Evolutionary conservation across 2,113 vertebrate species (phyloP).

Genomic region (Sphaerodactylus townsendi): DNA sequence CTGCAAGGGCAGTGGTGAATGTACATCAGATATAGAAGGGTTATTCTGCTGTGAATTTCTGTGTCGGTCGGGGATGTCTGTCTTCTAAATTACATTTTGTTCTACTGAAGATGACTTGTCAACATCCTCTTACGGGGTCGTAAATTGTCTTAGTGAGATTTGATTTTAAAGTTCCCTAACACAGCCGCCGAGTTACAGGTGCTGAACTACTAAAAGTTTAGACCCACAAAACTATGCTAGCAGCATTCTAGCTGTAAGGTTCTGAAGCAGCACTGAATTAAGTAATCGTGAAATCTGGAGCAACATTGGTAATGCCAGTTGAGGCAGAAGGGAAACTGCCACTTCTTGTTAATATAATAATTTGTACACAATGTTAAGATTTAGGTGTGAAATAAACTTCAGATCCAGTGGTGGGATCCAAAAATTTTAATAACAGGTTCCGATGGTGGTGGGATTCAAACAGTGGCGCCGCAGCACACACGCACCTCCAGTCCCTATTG

Average conservation of each 20-base stretch:
- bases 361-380: not conserved
- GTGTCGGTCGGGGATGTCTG: not conserved
- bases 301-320: not conserved
- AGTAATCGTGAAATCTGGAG: not conserved
- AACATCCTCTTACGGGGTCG: slow-evolving; percentile 5
- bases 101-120: slow-evolving; percentile 25
- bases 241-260: not conserved
- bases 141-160: slow-evolving; percentile 29
- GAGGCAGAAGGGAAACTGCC: not conserved
- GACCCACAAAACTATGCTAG: not conserved
- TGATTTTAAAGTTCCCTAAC: slow-evolving; percentile 11
- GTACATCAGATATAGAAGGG: not conserved
- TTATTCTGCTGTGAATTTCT: not conserved
- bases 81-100: slow-evolving; percentile 37
- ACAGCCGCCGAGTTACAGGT: slow-evolving; percentile 5
- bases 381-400: not conserved
- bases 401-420: no score
- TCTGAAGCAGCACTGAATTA: not conserved
- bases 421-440: no score
- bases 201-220: slow-evolving; percentile 20
- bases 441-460: no score
- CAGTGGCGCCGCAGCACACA: no score
- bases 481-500: no score
- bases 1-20: not conserved
- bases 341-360: not conserved